phyloP scores from a whole-genome alignment of 2,888 invertebrate genomes.

The Chalcosyrphus nemorum region DNA sequence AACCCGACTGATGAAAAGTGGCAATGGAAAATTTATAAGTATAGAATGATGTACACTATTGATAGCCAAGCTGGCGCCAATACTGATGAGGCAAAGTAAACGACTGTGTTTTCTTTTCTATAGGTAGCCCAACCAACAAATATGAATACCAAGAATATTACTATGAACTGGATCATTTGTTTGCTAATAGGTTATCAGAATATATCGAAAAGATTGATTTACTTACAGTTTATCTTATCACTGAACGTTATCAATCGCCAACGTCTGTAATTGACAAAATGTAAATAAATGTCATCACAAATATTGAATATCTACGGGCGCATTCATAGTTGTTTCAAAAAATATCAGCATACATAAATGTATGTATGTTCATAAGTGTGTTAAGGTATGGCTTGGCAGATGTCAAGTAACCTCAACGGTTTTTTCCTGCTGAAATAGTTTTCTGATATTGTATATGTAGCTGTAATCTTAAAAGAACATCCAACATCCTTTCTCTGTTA shows the following conservation, averaged over 20 bases:
- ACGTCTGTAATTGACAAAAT: not conserved
- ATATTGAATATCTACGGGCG: not conserved
- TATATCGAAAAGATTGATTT: not conserved
- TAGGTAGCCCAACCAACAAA: conserved; percentile 11
- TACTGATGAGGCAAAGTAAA: conserved; percentile 21
- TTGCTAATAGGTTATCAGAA: not conserved
- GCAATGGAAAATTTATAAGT: conserved; percentile 58
- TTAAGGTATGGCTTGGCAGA: too few relatives aligned
- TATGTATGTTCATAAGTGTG: not conserved
- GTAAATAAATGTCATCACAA: not conserved
- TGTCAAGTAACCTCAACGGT: too few relatives aligned
- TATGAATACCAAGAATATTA: not conserved
- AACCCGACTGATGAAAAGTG: conserved; percentile 51
- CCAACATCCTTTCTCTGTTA: too few relatives aligned
- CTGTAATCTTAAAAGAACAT: too few relatives aligned
- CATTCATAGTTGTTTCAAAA: not conserved
- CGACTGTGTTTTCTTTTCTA: not conserved
- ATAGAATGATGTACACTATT: conserved; percentile 23
- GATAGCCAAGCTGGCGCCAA: conserved; percentile 69
- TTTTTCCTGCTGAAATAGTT: too few relatives aligned
- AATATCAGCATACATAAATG: not conserved
- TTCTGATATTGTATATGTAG: too few relatives aligned
- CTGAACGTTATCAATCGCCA: not conserved
- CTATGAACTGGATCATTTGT: not conserved
- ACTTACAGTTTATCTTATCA: not conserved